Evolutionary conservation across 1,140 invertebrate species (phyloP).

Genomic region (Trichogramma pretiosum): DNA sequence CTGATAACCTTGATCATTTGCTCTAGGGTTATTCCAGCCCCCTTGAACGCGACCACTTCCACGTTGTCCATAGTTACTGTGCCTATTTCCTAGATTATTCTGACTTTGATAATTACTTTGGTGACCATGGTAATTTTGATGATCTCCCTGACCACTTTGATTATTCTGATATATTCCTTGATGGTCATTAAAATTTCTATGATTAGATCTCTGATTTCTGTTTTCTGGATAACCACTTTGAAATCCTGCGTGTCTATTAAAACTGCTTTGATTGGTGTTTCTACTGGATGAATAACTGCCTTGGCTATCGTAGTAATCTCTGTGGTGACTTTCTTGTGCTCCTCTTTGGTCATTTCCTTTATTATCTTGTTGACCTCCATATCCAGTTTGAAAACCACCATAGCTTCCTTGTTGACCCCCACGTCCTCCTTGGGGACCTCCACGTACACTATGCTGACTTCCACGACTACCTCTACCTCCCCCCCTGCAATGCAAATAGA

Average conservation of each 20-base stretch:
- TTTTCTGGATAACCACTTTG: too few species aligned
- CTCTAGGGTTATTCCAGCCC: slow-evolving; percentile 36
- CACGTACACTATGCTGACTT: slow-evolving; percentile 25
- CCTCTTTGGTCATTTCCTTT: slow-evolving; percentile 16
- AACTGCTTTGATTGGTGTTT: slow-evolving; percentile 13
- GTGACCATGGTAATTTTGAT: too few species aligned
- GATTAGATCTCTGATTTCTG: slow-evolving; percentile 1
- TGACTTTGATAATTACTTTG: too few species aligned
- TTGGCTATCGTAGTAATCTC: slow-evolving; percentile 20
- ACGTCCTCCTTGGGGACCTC: slow-evolving; percentile 22
- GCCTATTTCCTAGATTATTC: slow-evolving; percentile 10
- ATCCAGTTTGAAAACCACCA: slow-evolving; percentile 12
- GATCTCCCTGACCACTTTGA: slow-evolving; percentile 18
- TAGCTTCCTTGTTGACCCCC: too few species aligned
- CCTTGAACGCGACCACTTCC: slow-evolving; percentile 38
- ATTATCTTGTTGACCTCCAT: slow-evolving; percentile 20
- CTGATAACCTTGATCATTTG: slow-evolving; percentile 23
- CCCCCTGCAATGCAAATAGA: slow-evolving; percentile 24
- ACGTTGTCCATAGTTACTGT: slow-evolving; percentile 11
- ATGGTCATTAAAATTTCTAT: slow-evolving; percentile 9
- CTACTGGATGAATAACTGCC: slow-evolving; percentile 23
- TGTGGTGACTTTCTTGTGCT: slow-evolving; percentile 11
- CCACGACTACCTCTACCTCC: slow-evolving; percentile 25
- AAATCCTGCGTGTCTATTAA: slow-evolving; percentile 15
- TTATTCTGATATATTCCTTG: too few species aligned